phyloP scores from a whole-genome alignment of 2,113 vertebrate species.

The Chaenogobius annularis region DNA sequence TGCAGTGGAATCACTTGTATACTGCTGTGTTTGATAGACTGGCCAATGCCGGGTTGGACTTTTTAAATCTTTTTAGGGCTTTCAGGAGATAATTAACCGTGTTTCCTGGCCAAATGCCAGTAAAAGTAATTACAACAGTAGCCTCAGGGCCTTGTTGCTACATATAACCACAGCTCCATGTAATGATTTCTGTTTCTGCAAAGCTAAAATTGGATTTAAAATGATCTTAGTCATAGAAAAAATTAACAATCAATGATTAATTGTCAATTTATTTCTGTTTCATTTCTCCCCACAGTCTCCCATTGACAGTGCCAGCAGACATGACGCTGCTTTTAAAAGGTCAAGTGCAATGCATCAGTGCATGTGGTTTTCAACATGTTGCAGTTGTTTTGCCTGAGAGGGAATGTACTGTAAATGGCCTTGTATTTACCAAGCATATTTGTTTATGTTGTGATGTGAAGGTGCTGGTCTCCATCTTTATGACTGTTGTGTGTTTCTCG shows the following conservation, averaged over 20 bases:
- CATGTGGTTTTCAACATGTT: background rate
- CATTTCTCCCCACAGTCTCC: slow-evolving; percentile 17
- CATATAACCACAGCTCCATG: slow-evolving; percentile 30
- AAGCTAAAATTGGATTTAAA: slow-evolving; percentile 17
- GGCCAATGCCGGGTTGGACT: slow-evolving; percentile 22
- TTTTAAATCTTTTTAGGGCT: slow-evolving; percentile 27
- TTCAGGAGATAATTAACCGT: slow-evolving; percentile 32
- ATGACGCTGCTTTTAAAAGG: slow-evolving; percentile 11
- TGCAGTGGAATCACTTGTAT: slow-evolving; percentile 15
- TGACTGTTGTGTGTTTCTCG: background rate
- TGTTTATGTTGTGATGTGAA: slow-evolving; percentile 10
- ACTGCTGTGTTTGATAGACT: slow-evolving; percentile 23
- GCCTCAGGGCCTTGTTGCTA: slow-evolving; percentile 39
- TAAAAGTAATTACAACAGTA: slow-evolving; percentile 41
- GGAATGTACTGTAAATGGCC: slow-evolving; percentile 37
- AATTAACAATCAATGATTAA: slow-evolving; percentile 48
- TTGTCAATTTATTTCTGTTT: slow-evolving; percentile 30
- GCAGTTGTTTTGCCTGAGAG: background rate
- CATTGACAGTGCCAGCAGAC: slow-evolving; percentile 7
- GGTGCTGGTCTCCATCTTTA: background rate
- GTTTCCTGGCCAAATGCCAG: slow-evolving; percentile 43
- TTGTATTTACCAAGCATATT: slow-evolving; percentile 15
- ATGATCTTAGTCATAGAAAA: slow-evolving; percentile 1
- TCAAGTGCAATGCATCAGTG: slow-evolving; percentile 11
- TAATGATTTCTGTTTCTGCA: slow-evolving; percentile 24